These are phyloP conservation scores for Apteryx owenii DNA, from an alignment of 2,113 vertebrate genomes.

Conservation along the genomic window DNA sequence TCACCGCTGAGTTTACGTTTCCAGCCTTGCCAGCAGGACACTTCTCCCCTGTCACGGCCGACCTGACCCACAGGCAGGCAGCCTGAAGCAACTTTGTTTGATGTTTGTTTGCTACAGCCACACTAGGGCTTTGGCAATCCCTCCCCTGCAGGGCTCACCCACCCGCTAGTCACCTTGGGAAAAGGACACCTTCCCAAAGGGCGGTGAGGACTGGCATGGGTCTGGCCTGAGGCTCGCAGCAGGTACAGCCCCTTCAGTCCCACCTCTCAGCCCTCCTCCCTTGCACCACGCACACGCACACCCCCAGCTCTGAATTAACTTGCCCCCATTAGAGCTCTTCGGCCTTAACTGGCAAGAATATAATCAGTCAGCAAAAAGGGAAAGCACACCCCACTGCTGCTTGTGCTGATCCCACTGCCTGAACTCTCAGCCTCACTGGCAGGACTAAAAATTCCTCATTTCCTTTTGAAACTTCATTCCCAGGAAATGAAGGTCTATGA, in stretches of 20 bases:
- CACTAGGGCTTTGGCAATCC: not conserved
- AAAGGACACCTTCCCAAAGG: not conserved
- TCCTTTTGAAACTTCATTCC: not conserved
- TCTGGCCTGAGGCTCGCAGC: not conserved
- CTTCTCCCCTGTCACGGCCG: no score
- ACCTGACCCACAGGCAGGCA: no score
- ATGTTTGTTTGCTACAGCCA: not conserved
- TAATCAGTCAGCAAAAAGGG: accelerated
- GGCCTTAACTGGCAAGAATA: accelerated
- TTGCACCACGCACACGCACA: no score
- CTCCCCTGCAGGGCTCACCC: not conserved
- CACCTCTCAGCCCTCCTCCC: not conserved
- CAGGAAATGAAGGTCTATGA: not conserved
- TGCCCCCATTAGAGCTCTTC: not conserved
- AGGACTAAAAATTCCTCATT: not conserved
- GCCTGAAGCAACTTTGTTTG: no score
- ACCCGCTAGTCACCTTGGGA: not conserved
- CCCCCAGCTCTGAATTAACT: accelerated
- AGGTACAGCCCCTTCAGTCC: not conserved
- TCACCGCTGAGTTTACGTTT: not conserved
- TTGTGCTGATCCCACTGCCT: not conserved
- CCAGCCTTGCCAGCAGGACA: no score
- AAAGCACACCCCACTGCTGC: not conserved
- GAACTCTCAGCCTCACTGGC: not conserved
- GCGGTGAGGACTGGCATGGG: accelerated